Base-by-base conservation (phyloP, 2,113 vertebrate species). In the Propithecus coquereli region DNA sequence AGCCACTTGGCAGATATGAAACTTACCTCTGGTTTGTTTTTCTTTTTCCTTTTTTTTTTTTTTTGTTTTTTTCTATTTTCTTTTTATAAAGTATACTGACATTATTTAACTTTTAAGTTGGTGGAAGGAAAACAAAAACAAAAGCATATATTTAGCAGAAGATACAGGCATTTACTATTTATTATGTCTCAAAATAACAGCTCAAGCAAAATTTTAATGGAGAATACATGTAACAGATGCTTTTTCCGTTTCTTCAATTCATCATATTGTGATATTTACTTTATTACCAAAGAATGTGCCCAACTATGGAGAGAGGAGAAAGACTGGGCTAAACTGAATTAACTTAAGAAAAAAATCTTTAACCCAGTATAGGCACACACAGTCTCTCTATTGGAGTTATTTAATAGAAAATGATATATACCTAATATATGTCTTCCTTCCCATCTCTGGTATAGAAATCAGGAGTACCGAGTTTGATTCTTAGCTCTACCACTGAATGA, bases 231-330 rank as follows among this genome's bases (percentile, higher is more conserved):
- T 96, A 97, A 93, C 92, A 93, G 81, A 93, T 70, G 74, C 65
- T 97, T 97, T 98, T 96, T 96, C 96, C 94, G 94, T 97, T 97
- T 97, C 92, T 98, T 98, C 54, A 85, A 23, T 91, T 97, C 92
- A 87, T 97, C 90, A 52, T 98, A 95, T 95, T 97, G 76, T 61
- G 80, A 47, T 91, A 37, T 2, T 88, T 95, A 97, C 94, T 94
- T 96, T 97, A 90, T 97, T 94, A 97, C 90, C 87, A 70, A 98
- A 65, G 87, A 71, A 95, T 94, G 90, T 76, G 5, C 37, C 7
- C 5, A 37, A 45, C 13, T 4, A 87, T 79, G 34, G 94, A 98
- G 70, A 96, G 70, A 93, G 96, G 61, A 97, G 87, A 90, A 95
- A 95, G 82, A 93, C 65, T 87, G 91, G 93, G 54, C 94, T 90